A percentile compares a stretch with the other conserved stretches of the same genome.
These are phyloP conservation scores for Diarsia brunnea DNA, from an alignment of 2,888 invertebrate genomes.

Conservation along the genomic window DNA sequence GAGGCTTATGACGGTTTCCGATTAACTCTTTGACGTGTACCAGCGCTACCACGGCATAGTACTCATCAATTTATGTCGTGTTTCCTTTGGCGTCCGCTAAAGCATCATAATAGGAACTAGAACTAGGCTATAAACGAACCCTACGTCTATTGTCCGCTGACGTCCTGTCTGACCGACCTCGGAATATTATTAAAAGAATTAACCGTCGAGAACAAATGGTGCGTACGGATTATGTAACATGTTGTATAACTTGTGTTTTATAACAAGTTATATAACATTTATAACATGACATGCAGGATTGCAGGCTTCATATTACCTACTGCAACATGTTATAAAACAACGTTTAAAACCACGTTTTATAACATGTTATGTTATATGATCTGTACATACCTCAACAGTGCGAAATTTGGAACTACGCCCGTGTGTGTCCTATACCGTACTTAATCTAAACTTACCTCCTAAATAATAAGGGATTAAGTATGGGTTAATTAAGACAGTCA, in stretches of 20 bases:
- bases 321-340: no score
- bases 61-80: not conserved
- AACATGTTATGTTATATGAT: no score
- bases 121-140: not conserved
- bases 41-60: not conserved
- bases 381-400: not conserved
- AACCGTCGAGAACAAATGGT: no score
- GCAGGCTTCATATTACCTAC: no score
- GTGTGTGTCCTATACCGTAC: not conserved
- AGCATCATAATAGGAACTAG: not conserved
- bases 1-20: not conserved
- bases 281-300: no score
- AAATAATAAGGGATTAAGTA: no score
- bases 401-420: not conserved
- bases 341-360: no score
- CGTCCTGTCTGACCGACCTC: not conserved
- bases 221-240: no score
- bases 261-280: no score
- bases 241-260: no score
- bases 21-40: not conserved
- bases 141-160: not conserved
- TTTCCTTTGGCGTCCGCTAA: slow-evolving; percentile 4
- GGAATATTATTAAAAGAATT: slow-evolving; percentile 19
- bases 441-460: not conserved
- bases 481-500: not conserved